phyloP scores from a whole-genome alignment of 92 coral and sea anemone species.

The Porites lobata region DNA sequence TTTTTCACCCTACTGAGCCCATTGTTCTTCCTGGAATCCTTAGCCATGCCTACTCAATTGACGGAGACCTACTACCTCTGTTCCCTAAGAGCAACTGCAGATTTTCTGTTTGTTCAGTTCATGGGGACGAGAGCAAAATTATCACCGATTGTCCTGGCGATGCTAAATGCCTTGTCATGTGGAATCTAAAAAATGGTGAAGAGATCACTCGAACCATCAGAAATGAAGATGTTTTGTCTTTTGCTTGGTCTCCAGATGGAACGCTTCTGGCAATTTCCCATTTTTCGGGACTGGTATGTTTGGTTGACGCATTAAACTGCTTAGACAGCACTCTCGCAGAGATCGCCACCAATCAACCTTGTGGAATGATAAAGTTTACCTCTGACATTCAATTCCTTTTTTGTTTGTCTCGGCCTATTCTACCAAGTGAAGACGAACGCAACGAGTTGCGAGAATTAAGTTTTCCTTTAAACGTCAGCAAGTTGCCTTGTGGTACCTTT shows the following conservation, averaged over 20 bases:
- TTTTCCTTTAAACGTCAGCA: too few species aligned
- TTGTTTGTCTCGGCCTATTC: neutral
- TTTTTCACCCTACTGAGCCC: constrained; percentile 19
- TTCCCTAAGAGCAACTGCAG: constrained; percentile 13
- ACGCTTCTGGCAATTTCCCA: constrained; percentile 24
- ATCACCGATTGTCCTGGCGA: constrained; percentile 17
- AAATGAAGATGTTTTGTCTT: neutral
- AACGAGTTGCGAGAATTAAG: too few species aligned
- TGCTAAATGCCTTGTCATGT: constrained; percentile 8
- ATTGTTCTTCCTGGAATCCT: constrained; percentile 4
- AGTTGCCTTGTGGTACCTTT: too few species aligned
- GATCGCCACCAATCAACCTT: neutral
- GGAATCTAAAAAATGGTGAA: constrained; percentile 8
- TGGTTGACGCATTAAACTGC: constrained; percentile 15
- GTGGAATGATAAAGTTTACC: constrained; percentile 5
- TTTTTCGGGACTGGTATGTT: neutral
- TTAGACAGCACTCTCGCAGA: neutral
- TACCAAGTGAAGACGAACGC: too few species aligned
- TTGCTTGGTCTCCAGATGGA: constrained; percentile 31
- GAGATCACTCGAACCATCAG: neutral
- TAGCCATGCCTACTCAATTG: neutral
- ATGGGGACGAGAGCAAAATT: constrained; percentile 18
- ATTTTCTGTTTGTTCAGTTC: constrained; percentile 21
- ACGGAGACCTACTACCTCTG: neutral
- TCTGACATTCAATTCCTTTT: constrained; percentile 10